phyloP scores from a whole-genome alignment of 2,888 invertebrate genomes.

The Encarsia formosa region DNA sequence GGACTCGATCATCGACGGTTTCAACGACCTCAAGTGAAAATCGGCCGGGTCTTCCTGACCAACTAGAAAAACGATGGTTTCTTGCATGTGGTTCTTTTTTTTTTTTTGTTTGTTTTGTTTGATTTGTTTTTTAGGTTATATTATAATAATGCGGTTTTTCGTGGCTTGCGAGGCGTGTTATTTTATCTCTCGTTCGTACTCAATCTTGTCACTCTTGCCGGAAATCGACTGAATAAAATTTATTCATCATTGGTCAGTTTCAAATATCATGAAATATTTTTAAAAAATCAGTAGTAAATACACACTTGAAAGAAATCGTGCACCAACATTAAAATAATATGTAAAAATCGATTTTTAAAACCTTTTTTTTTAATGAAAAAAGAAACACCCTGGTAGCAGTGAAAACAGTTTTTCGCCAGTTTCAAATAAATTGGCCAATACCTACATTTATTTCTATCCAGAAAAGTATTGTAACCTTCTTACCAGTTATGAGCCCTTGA shows the following conservation, averaged over 20 bases:
- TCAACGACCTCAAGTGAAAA: constrained; percentile 25
- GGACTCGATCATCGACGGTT: constrained; percentile 27
- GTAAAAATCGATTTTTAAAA: no score
- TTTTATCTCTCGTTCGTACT: constrained; percentile 1
- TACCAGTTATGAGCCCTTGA: no score
- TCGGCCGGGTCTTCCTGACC: constrained; percentile 26
- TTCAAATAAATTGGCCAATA: no score
- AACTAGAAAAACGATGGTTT: constrained; percentile 24
- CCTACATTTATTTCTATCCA: no score
- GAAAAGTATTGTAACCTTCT: no score
- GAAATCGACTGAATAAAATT: constrained; percentile 28
- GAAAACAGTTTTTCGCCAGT: no score
- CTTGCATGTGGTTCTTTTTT: constrained; percentile 2
- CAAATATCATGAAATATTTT: neutral
- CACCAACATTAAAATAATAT: neutral
- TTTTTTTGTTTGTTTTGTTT: no score
- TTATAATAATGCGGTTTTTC: neutral
- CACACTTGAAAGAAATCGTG: neutral
- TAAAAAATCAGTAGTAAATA: neutral
- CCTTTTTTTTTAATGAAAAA: no score
- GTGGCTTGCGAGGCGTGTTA: constrained; percentile 1
- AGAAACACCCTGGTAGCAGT: no score
- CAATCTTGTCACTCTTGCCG: constrained; percentile 20
- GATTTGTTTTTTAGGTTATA: neutral
- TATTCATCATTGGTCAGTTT: neutral